A percentile compares a stretch with the other conserved stretches of the same genome.
These are phyloP conservation scores for Hystrix brachyura DNA, from an alignment of 2,113 vertebrate species.

Conservation along the genomic window DNA sequence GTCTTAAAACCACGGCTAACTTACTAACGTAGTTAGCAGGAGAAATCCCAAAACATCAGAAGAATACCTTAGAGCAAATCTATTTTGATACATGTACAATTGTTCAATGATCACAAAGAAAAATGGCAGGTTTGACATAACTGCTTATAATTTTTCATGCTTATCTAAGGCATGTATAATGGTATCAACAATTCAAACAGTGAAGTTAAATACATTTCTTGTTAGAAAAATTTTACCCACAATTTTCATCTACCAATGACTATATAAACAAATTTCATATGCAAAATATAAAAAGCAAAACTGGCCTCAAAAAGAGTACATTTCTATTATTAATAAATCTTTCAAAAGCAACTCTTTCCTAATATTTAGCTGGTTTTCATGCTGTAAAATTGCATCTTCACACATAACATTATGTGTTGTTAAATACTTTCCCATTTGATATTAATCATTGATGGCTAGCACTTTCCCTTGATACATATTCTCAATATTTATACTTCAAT, in stretches of 20 bases:
- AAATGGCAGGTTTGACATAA: not conserved
- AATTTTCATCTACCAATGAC: not conserved
- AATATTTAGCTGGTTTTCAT: constrained; percentile 30
- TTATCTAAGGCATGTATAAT: not conserved
- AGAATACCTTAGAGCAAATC: not conserved
- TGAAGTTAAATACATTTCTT: not conserved
- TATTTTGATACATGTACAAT: not conserved
- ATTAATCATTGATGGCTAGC: constrained; percentile 43
- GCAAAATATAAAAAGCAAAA: not conserved
- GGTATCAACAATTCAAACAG: not conserved
- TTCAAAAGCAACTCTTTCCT: not conserved
- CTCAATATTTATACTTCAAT: constrained; percentile 63
- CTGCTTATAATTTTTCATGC: not conserved
- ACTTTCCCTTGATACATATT: constrained; percentile 33
- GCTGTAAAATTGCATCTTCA: constrained; percentile 20
- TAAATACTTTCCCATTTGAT: constrained; percentile 42
- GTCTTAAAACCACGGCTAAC: not conserved
- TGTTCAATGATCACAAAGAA: not conserved
- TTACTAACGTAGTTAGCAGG: not conserved
- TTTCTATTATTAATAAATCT: not conserved
- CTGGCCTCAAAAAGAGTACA: not conserved
- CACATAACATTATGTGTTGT: not conserved
- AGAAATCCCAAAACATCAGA: not conserved
- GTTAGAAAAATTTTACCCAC: constrained; percentile 7
- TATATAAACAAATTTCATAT: not conserved